Base-by-base conservation (phyloP, 1,140 invertebrate species). In the Drosophila kurseongensis region DNA sequence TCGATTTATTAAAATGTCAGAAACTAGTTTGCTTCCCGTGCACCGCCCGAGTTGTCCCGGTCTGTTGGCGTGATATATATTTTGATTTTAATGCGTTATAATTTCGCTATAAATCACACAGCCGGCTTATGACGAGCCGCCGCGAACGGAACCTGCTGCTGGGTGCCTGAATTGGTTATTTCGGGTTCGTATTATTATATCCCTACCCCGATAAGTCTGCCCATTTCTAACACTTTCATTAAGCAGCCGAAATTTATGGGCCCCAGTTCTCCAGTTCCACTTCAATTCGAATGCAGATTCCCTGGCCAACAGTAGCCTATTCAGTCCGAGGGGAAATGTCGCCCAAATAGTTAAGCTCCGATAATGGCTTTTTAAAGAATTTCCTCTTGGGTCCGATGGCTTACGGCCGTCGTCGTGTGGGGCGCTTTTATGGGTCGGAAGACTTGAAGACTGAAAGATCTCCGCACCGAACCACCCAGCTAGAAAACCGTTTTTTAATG, bases 11-110 rank as follows among this genome's bases (percentile, higher is more conserved):
- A 90, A 90, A 90, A 85, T 75, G 85, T 90, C 85, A 79, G 51
- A 90, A 90, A 90, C 85, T 82, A 85, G 78, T 90, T 88, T 72
- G 66, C 50, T 50, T 48, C 32, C 59, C 78, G 62, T 82, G 52
- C 55, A 16, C 38, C 40, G 18, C 13, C 59, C n/a, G 41, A 48
- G 40, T 47, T 42, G 40, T n/a, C 36, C 50, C 35, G 57, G 59
- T 50, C 57, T 40, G 44, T 59, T 65, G 67, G 78, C 81, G 63
- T 74, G 55, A 67, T 74, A 78, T 85, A 78, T 80, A 88, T 91
- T 88, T 79, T 84, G 82, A 80, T 83, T 81, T 88, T 89, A 91
- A 91, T 91, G 69, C 85, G 77, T 83, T 88, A 91, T 91, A 91
- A 91, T 91, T 91, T 88, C 36, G 66, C 83, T 78, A 91, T 91